A percentile compares a stretch with the other conserved stretches of the same genome.
These are phyloP conservation scores for Psilopsiagon aymara DNA, from an alignment of 2,113 vertebrate genomes.

Conservation along the genomic window DNA sequence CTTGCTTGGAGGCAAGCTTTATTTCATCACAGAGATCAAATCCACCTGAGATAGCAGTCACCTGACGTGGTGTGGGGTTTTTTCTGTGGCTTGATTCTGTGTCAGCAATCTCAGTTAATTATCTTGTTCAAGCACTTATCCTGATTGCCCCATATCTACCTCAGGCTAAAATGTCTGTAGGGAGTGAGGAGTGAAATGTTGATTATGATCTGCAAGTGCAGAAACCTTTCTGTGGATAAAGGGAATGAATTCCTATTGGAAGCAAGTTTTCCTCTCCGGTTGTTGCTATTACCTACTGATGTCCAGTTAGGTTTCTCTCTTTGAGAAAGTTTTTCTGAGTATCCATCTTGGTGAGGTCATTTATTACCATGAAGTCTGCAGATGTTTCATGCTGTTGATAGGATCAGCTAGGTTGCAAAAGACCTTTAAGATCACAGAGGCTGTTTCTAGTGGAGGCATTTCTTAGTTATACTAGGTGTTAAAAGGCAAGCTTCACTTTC, in stretches of 20 bases:
- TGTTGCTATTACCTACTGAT: background rate
- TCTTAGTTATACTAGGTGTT: background rate
- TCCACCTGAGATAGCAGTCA: background rate
- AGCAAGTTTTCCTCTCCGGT: background rate
- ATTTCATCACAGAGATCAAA: background rate
- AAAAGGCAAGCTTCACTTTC: background rate
- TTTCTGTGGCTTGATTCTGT: background rate
- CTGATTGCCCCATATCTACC: background rate
- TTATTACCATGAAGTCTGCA: background rate
- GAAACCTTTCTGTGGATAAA: background rate
- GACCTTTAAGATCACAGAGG: background rate
- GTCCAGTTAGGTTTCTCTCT: background rate
- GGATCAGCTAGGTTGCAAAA: background rate
- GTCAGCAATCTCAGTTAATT: background rate
- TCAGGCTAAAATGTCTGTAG: background rate
- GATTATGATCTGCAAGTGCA: background rate
- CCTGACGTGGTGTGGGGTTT: accelerated
- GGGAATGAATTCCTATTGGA: background rate
- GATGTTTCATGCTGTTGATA: background rate
- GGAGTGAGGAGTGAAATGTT: background rate
- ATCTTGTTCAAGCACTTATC: background rate
- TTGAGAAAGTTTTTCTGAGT: background rate
- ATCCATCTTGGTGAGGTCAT: accelerated
- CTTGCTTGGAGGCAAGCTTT: background rate
- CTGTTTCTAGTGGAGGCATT: background rate